Evolutionary conservation across 2,113 vertebrate species (phyloP), one percentile per base, ranked within the genome.

Genomic region (Macquaria australasica): DNA sequence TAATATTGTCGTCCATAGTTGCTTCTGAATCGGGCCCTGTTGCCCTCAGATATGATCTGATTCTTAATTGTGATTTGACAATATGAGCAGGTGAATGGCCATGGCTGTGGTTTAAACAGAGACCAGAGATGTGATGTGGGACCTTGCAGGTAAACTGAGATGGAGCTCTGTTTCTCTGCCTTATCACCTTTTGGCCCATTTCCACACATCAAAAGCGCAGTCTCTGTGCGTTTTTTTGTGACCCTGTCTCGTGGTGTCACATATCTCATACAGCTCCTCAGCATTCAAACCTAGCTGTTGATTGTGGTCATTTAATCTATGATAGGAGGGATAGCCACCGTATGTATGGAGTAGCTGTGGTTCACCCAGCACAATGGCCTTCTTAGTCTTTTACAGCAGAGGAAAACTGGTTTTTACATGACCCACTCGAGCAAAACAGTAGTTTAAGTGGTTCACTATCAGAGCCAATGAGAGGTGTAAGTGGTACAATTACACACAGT

Each of bases 401-500:
- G 71, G 81, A 87, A 73, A 84, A 74, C 41, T 39, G 87, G 50
- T 66, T 55, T 83, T 83, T 85, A 80, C 16, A 58, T 78, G 81
- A 87, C 53, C 84, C 81, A 45, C 77, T 82, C 79, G 41, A 79
- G 81, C 81, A 55, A 79, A 79, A 79, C 66, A 34, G 34, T 21
- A 43, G 60, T 77, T 84, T 78, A 85, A 92, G 87, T 88, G 79
- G 51, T 87, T 74, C 77, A 21, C 87, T 93, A 89, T 94, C 90
- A 51, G 82, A 91, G 89, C 71, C 82, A 84, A 75, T 91, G 87
- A 70, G 66, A 80, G 70, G 82, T 66, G 69, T 89, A 94, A 92
- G 88, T 90, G 91, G 60, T 66, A 86, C 86, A 90, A 93, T 93
- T 92, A 92, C 81, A 73, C 83, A 77, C 59, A 39, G 41, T 70